Evolutionary conservation across 2,888 invertebrate genomes (phyloP).

Genomic region (Miltochrista miniata): DNA sequence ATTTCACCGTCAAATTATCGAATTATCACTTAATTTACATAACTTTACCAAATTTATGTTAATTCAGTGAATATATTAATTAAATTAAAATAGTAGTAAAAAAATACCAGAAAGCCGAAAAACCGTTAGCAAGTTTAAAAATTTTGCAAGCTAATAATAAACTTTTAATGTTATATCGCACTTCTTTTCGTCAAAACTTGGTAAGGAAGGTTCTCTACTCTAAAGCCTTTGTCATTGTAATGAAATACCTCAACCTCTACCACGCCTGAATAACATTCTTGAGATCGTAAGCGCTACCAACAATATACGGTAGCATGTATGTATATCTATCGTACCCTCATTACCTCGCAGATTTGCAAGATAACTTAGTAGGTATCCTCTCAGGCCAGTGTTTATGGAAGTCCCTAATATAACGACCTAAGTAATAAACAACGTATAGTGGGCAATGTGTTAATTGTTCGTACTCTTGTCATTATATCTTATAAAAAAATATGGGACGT

Average conservation of each 20-base stretch:
- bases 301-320: constrained; percentile 23
- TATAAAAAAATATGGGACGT: not conserved
- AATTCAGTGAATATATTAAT: too few relatives aligned
- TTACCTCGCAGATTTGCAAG: constrained; percentile 51
- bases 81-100: too few relatives aligned
- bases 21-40: too few relatives aligned
- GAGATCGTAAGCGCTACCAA: constrained; percentile 19
- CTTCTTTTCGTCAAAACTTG: too few relatives aligned
- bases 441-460: constrained; percentile 27
- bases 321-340: constrained; percentile 41
- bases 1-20: too few relatives aligned
- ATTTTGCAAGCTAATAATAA: too few relatives aligned
- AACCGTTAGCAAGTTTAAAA: too few relatives aligned
- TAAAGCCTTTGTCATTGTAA: not conserved
- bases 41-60: too few relatives aligned
- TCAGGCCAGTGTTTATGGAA: constrained; percentile 50
- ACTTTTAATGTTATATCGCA: too few relatives aligned
- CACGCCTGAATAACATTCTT: constrained; percentile 9
- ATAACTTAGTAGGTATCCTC: constrained; percentile 34
- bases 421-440: constrained; percentile 40
- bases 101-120: too few relatives aligned
- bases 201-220: too few relatives aligned
- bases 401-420: constrained; percentile 42
- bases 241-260: not conserved
- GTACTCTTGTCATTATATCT: not conserved